Evolutionary conservation across 2,888 invertebrate genomes (phyloP), one percentile per base, ranked within the genome.

Genomic region (Keiferia lycopersicella): DNA sequence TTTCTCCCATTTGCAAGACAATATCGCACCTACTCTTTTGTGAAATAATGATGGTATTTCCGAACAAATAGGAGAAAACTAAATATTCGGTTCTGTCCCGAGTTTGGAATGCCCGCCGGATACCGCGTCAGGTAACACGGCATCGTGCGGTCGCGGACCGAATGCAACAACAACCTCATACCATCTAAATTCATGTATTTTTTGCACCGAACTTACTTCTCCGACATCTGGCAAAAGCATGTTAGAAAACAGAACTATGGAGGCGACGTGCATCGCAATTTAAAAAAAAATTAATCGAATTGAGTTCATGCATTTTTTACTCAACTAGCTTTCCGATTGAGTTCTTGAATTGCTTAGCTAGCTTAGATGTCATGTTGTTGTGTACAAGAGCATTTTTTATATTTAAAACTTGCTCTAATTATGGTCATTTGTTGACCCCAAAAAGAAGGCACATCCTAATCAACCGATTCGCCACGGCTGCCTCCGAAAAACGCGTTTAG

Each of bases 51-150:
- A n/a, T n/a, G n/a, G n/a, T n/a, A n/a, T n/a, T n/a, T n/a, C n/a
- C n/a, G n/a, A n/a, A n/a, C n/a, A n/a, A n/a, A n/a, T n/a, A n/a
- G n/a, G n/a, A n/a, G n/a, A n/a, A n/a, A n/a, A n/a, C n/a, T n/a
- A n/a, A n/a, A n/a, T n/a, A n/a, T n/a, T n/a, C n/a, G n/a, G n/a
- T n/a, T n/a, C n/a, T n/a, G 68, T 69, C 67, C 68, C 65, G 70
- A 69, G 72, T 73, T n/a, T 74, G 72, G 73, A 76, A 68, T 75
- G 70, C 73, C 80, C 22, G 79, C 83, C 87, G 89, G 88, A 89
- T 87, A 86, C 83, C 80, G 78, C 80, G 76, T 74, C 87, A 88
- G 87, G 88, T 87, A 87, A 79, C 78, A 61, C 57, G 87, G 88
- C 87, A 87, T 79, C 78, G 53, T 61, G 68, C 64, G 56, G 22